These are phyloP conservation scores for Himalopsyche phryganea DNA, from an alignment of 1,140 invertebrate species.

Conservation along the genomic window DNA sequence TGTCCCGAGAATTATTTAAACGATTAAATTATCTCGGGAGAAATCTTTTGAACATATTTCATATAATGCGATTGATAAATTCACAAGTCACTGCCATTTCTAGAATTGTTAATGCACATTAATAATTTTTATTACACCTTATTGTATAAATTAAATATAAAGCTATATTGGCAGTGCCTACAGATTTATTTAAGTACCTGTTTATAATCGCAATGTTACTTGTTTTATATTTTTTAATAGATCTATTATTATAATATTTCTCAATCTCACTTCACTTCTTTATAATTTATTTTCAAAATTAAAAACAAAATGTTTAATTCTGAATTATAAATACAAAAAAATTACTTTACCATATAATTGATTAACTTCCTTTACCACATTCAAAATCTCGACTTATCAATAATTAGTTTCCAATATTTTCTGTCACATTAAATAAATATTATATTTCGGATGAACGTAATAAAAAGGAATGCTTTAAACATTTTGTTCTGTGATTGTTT, in stretches of 20 bases:
- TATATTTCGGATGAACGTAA: neutral
- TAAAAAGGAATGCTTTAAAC: slow-evolving; percentile 25
- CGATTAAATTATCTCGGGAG: neutral
- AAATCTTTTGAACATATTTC: neutral
- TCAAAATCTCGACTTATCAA: no score
- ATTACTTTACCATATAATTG: no score
- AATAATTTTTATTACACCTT: neutral
- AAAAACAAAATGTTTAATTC: slow-evolving; percentile 28
- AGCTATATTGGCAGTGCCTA: no score
- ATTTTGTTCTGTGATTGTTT: slow-evolving; percentile 36
- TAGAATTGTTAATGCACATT: no score
- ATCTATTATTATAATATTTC: slow-evolving; percentile 11
- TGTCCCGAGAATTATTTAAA: no score
- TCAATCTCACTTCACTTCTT: slow-evolving; percentile 11
- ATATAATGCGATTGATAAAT: neutral
- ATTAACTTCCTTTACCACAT: no score
- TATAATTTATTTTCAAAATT: slow-evolving; percentile 21
- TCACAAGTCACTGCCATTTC: neutral
- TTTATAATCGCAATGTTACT: slow-evolving; percentile 32
- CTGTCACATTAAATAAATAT: no score
- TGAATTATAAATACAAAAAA: no score
- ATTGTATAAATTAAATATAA: no score
- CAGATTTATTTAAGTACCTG: slow-evolving; percentile 27
- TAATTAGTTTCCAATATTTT: no score
- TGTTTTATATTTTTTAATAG: slow-evolving; percentile 32